phyloP scores from a whole-genome alignment of 2,888 invertebrate genomes.

The Rhingia campestris region DNA sequence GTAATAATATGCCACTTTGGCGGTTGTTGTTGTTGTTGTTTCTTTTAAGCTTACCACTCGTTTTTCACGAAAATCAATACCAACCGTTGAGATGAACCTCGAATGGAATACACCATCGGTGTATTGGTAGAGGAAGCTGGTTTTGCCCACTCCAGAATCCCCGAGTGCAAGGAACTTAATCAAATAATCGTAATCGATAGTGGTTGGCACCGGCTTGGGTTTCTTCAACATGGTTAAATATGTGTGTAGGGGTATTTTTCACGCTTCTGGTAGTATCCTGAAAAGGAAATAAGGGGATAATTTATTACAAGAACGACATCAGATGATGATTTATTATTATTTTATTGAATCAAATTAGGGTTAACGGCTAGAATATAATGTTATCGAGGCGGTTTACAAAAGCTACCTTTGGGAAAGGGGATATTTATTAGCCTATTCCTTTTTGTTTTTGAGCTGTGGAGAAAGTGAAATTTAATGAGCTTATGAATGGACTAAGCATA shows the following conservation, averaged over 20 bases:
- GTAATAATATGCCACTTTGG: not conserved
- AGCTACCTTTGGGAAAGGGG: too few species aligned
- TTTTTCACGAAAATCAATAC: conserved; percentile 98
- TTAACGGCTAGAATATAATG: too few species aligned
- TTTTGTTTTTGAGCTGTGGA: too few species aligned
- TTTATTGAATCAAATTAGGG: not conserved
- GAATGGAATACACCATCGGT: conserved; percentile 96
- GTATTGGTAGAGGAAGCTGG: conserved; percentile 97
- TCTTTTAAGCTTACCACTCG: conserved; percentile 87
- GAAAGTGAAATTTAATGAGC: too few species aligned
- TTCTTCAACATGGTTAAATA: conserved; percentile 56
- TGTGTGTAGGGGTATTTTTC: conserved; percentile 10
- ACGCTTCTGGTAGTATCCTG: conserved; percentile 13
- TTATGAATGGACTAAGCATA: too few species aligned
- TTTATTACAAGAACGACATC: not conserved
- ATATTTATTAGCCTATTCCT: too few species aligned
- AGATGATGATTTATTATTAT: conserved; percentile 5
- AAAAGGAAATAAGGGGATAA: conserved; percentile 1
- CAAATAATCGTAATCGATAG: conserved; percentile 82
- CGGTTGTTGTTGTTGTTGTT: not conserved
- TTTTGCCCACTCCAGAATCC: conserved; percentile 99
- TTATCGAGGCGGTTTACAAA: too few species aligned
- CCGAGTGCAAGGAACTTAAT: conserved; percentile 92
- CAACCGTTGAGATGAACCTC: conserved; percentile 97
- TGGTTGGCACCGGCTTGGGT: conserved; percentile 35